phyloP scores from a whole-genome alignment of 2,113 vertebrate species.

The Ivindomyrus marchei region DNA sequence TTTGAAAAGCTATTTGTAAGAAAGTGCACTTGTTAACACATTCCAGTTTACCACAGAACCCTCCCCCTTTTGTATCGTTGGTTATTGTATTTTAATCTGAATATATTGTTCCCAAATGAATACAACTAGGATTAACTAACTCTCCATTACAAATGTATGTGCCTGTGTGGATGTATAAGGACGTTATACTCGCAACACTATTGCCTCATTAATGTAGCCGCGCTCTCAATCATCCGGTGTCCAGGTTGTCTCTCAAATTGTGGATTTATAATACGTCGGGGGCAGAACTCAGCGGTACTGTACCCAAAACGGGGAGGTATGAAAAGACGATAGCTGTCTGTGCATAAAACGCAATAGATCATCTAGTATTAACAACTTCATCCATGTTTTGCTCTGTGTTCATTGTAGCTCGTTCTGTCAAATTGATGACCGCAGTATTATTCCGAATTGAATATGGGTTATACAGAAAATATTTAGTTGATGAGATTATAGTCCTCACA shows the following conservation, averaged over 20 bases:
- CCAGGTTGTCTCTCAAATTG: neutral
- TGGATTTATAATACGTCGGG: neutral
- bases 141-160: neutral
- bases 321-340: neutral
- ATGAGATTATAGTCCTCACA: neutral
- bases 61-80: constrained; percentile 31
- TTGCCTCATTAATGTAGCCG: neutral
- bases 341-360: neutral
- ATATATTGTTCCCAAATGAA: constrained; percentile 29
- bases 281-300: neutral
- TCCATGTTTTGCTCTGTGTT: neutral
- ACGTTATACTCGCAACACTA: neutral
- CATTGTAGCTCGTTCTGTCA: neutral
- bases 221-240: neutral
- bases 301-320: neutral
- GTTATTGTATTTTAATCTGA: constrained; percentile 40
- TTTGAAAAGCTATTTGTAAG: constrained; percentile 54
- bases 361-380: neutral
- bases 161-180: constrained; percentile 9
- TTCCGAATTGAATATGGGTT: neutral
- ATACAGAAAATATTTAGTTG: neutral
- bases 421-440: neutral
- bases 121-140: neutral
- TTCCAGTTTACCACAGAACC: neutral
- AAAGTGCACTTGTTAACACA: constrained; percentile 68